Evolutionary conservation across 2,797 vertebrate genomes (phyloP).

Genomic region (Betta splendens): DNA sequence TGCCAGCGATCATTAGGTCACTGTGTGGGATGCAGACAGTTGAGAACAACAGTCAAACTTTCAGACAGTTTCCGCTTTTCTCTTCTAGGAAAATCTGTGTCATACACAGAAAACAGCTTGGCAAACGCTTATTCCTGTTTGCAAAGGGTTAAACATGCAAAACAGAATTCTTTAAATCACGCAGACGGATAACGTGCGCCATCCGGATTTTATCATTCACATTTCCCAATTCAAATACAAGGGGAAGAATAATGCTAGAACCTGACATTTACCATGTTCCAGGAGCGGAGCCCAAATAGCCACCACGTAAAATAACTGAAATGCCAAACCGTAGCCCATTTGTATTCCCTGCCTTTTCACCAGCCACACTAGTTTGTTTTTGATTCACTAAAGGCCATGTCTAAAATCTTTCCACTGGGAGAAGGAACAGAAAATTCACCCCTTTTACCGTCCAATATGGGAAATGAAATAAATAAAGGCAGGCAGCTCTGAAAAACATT

Average conservation of each 20-base stretch:
- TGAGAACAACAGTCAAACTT: slow-evolving; percentile 40
- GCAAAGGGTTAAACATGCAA: neutral
- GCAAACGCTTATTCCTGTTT: neutral
- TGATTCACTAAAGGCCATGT: slow-evolving; percentile 67
- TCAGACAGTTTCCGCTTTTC: slow-evolving; percentile 43
- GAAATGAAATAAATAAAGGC: slow-evolving; percentile 66
- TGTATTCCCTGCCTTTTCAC: slow-evolving; percentile 70
- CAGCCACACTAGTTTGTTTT: slow-evolving; percentile 73
- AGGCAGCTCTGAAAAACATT: slow-evolving; percentile 48
- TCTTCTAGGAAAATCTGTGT: slow-evolving; percentile 20
- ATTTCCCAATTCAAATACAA: slow-evolving; percentile 58
- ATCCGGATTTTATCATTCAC: slow-evolving; percentile 51
- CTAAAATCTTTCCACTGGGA: slow-evolving; percentile 73
- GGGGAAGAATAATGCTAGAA: slow-evolving; percentile 69
- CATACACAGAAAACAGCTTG: neutral
- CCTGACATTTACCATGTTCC: slow-evolving; percentile 79
- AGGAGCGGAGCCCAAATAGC: slow-evolving; percentile 65
- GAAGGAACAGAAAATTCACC: slow-evolving; percentile 58
- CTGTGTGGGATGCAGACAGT: slow-evolving; percentile 68
- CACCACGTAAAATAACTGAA: slow-evolving; percentile 77
- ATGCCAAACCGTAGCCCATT: slow-evolving; percentile 77
- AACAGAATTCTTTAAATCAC: slow-evolving; percentile 38
- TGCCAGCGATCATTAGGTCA: slow-evolving; percentile 45
- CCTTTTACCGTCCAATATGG: slow-evolving; percentile 64
- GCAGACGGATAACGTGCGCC: slow-evolving; percentile 37